Base-by-base conservation (phyloP, 1,140 invertebrate genomes). In the Drosophila navojoa region DNA sequence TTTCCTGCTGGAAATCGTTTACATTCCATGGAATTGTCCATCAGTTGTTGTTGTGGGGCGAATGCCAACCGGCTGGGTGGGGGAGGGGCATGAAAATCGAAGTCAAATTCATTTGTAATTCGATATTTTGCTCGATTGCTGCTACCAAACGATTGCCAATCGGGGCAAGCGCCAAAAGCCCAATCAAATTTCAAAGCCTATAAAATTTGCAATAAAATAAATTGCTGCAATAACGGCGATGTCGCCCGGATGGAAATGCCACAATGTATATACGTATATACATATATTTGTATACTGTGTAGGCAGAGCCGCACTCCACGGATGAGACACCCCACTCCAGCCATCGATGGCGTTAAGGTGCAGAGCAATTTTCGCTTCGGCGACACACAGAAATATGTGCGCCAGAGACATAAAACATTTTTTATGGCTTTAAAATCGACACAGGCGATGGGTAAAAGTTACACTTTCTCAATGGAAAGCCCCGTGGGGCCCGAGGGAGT, bases 141-240 rank as follows among this genome's bases (percentile, higher is more conserved):
- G 71, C 59, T 59, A 61, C 38, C 45, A 74, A 76, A 63, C 60
- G 60, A 57, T 35, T 68, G 58, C 13, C 63, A 73, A 72, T 47
- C 63, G 63, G 15, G 22, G 38, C 47, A 66, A 44, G 63, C 57
- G 40, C 38, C 45, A 10, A 40, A 59, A 52, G 59, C 68, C 81
- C 81, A 86, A 86, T 87, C 82, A 82, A 82, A 87, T 76, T 78
- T 78, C 66, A 67, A 67, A 61, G 84, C 54, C 84, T 47, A 87
- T 87, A 82, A 89, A 89, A 87, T 87, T 89, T 77, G 84, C 79
- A 77, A 87, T 89, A 87, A 87, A 87, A 87, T 87, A 87, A 87
- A 87, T 87, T 87, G 84, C 66, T 35, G 61, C 76, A 54, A 86
- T 85, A 80, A 81, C 70, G 54, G 68, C 62, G 71, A 69, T 68